These are phyloP conservation scores for Cyclopterus lumpus DNA, from an alignment of 2,797 vertebrate genomes.

Conservation along the genomic window DNA sequence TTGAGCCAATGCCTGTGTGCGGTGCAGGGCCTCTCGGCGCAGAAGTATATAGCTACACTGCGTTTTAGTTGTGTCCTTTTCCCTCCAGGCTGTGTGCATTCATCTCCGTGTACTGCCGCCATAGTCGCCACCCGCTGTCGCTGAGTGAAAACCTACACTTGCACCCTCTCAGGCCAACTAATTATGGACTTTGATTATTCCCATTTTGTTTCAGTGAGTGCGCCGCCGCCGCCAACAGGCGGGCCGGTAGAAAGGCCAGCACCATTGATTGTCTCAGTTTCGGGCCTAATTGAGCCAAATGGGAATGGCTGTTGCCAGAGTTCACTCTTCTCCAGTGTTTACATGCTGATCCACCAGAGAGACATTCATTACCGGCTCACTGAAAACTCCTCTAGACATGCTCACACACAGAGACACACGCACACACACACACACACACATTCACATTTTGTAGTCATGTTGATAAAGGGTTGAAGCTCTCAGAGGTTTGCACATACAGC, in stretches of 20 bases:
- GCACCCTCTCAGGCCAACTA: constrained; percentile 77
- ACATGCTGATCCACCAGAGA: constrained; percentile 78
- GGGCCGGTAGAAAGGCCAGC: constrained; percentile 77
- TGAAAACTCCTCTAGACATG: constrained; percentile 71
- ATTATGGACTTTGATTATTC: constrained; percentile 87
- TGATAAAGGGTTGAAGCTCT: constrained; percentile 71
- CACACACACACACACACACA: constrained; percentile 29
- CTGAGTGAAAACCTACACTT: constrained; percentile 63
- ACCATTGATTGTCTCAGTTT: constrained; percentile 83
- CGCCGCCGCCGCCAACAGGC: constrained; percentile 73
- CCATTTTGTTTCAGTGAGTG: constrained; percentile 80
- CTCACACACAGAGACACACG: constrained; percentile 25
- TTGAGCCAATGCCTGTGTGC: constrained; percentile 41
- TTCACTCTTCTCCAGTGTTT: constrained; percentile 84
- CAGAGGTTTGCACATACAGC: constrained; percentile 59
- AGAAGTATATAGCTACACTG: constrained; percentile 32
- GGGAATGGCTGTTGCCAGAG: constrained; percentile 85
- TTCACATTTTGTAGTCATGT: constrained; percentile 55
- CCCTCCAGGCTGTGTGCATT: constrained; percentile 65
- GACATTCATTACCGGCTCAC: constrained; percentile 76
- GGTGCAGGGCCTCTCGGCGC: constrained; percentile 24
- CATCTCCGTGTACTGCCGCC: constrained; percentile 46
- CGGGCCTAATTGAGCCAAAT: constrained; percentile 88
- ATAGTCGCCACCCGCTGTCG: constrained; percentile 30
- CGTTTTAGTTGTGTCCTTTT: constrained; percentile 49